phyloP scores from a whole-genome alignment of 2,113 vertebrate genomes.

The rat (Rattus norvegicus) region DNA sequence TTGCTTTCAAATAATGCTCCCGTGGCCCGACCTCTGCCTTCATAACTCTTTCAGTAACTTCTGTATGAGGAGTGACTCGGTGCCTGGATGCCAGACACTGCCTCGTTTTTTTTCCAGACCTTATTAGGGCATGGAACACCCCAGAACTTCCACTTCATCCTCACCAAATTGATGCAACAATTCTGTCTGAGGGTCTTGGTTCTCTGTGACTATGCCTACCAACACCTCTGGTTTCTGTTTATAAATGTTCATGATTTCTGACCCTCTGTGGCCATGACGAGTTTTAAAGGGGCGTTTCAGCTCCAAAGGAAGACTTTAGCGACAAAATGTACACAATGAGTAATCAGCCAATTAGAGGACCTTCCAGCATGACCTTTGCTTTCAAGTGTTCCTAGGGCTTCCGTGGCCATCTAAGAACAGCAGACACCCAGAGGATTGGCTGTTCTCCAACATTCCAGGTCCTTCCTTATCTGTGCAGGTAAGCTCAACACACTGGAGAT shows the following conservation, averaged over 20 bases:
- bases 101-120: not conserved
- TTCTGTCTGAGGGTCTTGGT: not conserved
- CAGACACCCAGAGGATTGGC: not conserved
- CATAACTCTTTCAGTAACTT: not conserved
- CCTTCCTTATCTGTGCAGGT: not conserved
- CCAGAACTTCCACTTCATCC: not conserved
- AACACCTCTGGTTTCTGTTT: slow-evolving; percentile 23
- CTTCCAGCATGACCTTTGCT: not conserved
- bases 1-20: not conserved
- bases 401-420: not conserved
- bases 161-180: not conserved
- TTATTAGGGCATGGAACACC: not conserved
- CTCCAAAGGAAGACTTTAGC: not conserved
- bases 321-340: not conserved
- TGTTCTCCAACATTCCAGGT: not conserved
- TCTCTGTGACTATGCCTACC: not conserved
- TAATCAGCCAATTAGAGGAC: not conserved
- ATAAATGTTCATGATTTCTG: slow-evolving; percentile 37
- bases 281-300: not conserved
- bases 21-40: not conserved
- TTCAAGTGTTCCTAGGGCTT: not conserved
- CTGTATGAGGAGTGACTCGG: accelerated
- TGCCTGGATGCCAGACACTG: too few species aligned
- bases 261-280: not conserved
- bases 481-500: not conserved